Conservation (phyloP, 2,888 invertebrate genomes). For the Papilio protenor region DNA sequence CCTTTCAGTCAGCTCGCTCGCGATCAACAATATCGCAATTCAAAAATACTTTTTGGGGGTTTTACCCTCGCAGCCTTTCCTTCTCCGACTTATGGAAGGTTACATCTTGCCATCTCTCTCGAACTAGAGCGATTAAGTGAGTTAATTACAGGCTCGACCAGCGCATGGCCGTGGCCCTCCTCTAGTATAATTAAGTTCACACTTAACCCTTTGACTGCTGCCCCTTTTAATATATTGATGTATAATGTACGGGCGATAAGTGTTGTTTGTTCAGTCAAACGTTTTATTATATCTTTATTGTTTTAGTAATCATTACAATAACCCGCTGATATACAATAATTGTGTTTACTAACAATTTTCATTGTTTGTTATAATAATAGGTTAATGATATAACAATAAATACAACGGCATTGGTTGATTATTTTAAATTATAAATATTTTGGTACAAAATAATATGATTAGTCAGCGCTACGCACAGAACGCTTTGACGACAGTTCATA, state of each 20-base stretch:
- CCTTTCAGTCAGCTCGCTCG: slow-evolving; percentile 9
- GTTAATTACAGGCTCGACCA: slow-evolving; percentile 41
- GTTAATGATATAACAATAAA: too few relatives aligned
- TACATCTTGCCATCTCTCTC: slow-evolving; percentile 8
- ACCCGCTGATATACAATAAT: too few relatives aligned
- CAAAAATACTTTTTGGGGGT: slow-evolving; percentile 36
- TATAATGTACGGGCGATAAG: slow-evolving; percentile 17
- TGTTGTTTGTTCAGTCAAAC: slow-evolving; percentile 8
- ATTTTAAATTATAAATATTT: too few relatives aligned
- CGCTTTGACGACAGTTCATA: too few relatives aligned
- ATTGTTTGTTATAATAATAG: too few relatives aligned
- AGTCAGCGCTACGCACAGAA: too few relatives aligned
- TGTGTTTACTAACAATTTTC: too few relatives aligned
- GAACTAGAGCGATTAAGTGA: slow-evolving; percentile 28
- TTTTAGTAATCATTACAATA: neutral
- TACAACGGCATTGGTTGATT: neutral
- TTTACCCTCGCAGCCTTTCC: neutral
- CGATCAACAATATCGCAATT: slow-evolving; percentile 34
- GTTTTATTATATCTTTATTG: neutral
- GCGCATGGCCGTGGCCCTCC: slow-evolving; percentile 43
- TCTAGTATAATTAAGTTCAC: slow-evolving; percentile 49
- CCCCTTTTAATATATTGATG: slow-evolving; percentile 18
- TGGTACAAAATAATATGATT: too few relatives aligned
- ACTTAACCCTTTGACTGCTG: slow-evolving; percentile 50
- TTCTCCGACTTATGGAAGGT: neutral